Evolutionary conservation across 2,113 vertebrate species (phyloP).

Genomic region (Centropristis striata): DNA sequence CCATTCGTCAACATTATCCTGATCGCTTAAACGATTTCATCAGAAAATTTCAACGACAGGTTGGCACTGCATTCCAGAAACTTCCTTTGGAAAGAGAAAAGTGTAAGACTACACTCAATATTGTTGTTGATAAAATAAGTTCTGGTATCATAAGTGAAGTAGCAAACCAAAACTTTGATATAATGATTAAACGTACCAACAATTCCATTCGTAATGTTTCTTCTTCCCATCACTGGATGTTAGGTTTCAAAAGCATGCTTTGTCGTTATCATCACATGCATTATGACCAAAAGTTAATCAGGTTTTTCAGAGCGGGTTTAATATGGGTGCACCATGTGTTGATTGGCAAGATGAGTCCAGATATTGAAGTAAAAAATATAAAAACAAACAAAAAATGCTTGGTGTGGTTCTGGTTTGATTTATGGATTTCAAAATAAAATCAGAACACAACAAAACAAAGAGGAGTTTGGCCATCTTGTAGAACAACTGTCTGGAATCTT

Average conservation of each 20-base stretch:
- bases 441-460: conserved; percentile 64
- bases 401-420: conserved; percentile 71
- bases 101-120: background rate
- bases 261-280: conserved; percentile 68
- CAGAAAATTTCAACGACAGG: conserved; percentile 9
- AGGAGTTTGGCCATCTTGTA: conserved; percentile 72
- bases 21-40: background rate
- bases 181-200: conserved; percentile 5
- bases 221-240: conserved; percentile 31
- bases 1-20: background rate
- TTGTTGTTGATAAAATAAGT: background rate
- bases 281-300: conserved; percentile 70
- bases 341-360: conserved; percentile 83
- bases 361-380: conserved; percentile 38
- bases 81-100: background rate
- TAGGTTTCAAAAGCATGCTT: conserved; percentile 70
- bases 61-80: background rate
- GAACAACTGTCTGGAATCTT: conserved; percentile 70
- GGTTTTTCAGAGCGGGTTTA: conserved; percentile 46
- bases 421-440: conserved; percentile 66
- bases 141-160: background rate
- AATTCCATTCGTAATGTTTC: background rate
- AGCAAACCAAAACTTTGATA: conserved; percentile 9
- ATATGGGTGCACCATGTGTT: conserved; percentile 77
- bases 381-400: conserved; percentile 20